A percentile compares a stretch with the other conserved stretches of the same genome.
These are phyloP conservation scores for Troides oblongomaculatus DNA, from an alignment of 2,888 invertebrate species.

Conservation along the genomic window DNA sequence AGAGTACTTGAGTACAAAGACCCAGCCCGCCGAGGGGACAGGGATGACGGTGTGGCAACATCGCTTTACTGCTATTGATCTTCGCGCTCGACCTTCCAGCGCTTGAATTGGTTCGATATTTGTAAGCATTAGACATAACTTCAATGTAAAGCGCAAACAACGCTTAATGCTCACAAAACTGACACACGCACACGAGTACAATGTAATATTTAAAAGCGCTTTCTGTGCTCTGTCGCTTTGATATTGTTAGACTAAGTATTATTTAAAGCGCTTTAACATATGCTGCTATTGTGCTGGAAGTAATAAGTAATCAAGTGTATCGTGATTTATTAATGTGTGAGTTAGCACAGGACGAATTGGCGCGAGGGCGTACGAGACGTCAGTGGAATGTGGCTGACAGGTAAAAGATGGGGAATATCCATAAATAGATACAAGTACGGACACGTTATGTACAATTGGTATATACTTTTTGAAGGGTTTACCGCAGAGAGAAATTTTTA, in stretches of 20 bases:
- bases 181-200: conserved; percentile 28
- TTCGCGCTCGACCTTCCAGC: conserved; percentile 39
- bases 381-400: conserved; percentile 40
- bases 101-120: conserved; percentile 42
- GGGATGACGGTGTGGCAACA: conserved; percentile 56
- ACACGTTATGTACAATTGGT: conserved; percentile 26
- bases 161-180: conserved; percentile 31
- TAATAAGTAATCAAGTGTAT: conserved; percentile 15
- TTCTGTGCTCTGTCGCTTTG: conserved; percentile 25
- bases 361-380: conserved; percentile 42
- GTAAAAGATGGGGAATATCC: conserved; percentile 42
- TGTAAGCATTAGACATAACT: conserved; percentile 27
- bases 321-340: conserved; percentile 31
- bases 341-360: conserved; percentile 40
- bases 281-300: conserved; percentile 13
- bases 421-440: conserved; percentile 39
- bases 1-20: conserved; percentile 60
- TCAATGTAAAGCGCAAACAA: conserved; percentile 34
- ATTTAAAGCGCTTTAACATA: conserved; percentile 23
- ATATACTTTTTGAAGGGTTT: conserved; percentile 18
- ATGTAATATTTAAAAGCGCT: conserved; percentile 32
- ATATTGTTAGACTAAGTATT: conserved; percentile 26
- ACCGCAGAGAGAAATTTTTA: too few relatives aligned
- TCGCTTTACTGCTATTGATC: conserved; percentile 67
- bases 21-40: conserved; percentile 46